Evolutionary conservation across 1,140 invertebrate genomes (phyloP), one percentile per base, ranked within the genome.

Genomic region (Mactra quadrangularis): DNA sequence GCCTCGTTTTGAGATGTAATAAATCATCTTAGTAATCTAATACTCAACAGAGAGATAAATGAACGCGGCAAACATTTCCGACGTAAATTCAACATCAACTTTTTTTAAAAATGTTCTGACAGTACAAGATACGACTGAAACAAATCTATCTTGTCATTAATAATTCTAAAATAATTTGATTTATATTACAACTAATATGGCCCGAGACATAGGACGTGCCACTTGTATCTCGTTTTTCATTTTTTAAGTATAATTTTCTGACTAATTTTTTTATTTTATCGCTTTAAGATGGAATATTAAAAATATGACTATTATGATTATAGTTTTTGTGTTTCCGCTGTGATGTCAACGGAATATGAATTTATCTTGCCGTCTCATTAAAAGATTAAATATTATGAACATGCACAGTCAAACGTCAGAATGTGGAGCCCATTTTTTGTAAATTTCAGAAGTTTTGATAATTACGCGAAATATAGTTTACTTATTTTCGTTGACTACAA

Each of bases 41-140:
- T 76, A 76, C 62, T 76, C 45, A 62, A 76, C 74, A 11, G 38
- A 64, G 57, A 76, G 74, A 76, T 76, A 47, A 76, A 76, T 76
- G 74, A 62, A 50, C 74, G 19, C 29, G 25, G 57, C 55, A 62
- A 62, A 62, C 55, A 62, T 62, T 76, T 76, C 74, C 74, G 74
- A 76, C 74, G 52, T 76, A 45, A 50, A 62, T 76, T 76, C 74
- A 76, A 76, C 55, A 76, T 76, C 59, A 62, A 76, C 74, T 62
- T 62, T 76, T 60, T 76, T 62, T 62, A 59, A 76, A 72, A n/a
- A n/a, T n/a, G n/a, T n/a, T 72, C 53, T 74, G 53, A 59, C 71
- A 59, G 71, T 29, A 74, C 71, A 74, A 15, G 53, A 59, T 74
- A 57, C 15, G 71, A 55, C 53, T 57, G 31, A 59, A 57, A 74